A percentile compares a stretch with the other conserved stretches of the same genome.
phyloP scores from a whole-genome alignment of 2,113 vertebrate species.

The Clinocottus analis region DNA sequence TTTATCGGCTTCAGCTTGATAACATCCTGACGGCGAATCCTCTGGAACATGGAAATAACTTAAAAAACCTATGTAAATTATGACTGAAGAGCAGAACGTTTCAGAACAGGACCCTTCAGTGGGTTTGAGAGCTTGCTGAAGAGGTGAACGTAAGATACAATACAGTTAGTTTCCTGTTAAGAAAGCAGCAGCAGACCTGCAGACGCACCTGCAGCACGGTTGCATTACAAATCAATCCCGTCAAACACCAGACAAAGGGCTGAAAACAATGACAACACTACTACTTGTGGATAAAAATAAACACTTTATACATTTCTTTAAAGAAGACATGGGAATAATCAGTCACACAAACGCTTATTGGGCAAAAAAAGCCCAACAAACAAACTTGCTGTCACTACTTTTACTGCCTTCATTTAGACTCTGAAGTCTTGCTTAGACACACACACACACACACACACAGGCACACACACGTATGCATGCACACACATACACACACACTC shows the following conservation, averaged over 20 bases:
- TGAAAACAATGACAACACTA: not conserved
- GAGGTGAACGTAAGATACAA: not conserved
- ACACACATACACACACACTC: slow-evolving; percentile 23
- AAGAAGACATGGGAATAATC: slow-evolving; percentile 34
- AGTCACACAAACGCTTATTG: slow-evolving; percentile 40
- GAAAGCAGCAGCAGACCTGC: slow-evolving; percentile 2
- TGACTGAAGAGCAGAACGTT: too few relatives aligned
- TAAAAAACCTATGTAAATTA: not conserved
- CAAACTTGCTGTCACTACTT: slow-evolving; percentile 21
- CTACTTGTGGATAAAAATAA: slow-evolving; percentile 23
- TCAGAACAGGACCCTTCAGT: too few relatives aligned
- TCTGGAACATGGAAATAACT: not conserved
- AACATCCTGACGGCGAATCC: not conserved
- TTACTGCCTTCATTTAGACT: slow-evolving; percentile 47
- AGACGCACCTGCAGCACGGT: not conserved
- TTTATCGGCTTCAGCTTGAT: not conserved
- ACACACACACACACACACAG: slow-evolving; percentile 12
- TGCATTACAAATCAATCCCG: not conserved
- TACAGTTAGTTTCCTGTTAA: not conserved
- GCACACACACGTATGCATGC: slow-evolving; percentile 16
- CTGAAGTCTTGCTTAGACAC: slow-evolving; percentile 22
- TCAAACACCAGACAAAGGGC: not conserved
- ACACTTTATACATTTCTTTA: slow-evolving; percentile 21
- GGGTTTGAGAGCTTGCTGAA: too few relatives aligned
- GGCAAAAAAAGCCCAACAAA: slow-evolving; percentile 38